Evolutionary conservation across 2,888 invertebrate genomes (phyloP).

Genomic region (Schizaphis graminum): DNA sequence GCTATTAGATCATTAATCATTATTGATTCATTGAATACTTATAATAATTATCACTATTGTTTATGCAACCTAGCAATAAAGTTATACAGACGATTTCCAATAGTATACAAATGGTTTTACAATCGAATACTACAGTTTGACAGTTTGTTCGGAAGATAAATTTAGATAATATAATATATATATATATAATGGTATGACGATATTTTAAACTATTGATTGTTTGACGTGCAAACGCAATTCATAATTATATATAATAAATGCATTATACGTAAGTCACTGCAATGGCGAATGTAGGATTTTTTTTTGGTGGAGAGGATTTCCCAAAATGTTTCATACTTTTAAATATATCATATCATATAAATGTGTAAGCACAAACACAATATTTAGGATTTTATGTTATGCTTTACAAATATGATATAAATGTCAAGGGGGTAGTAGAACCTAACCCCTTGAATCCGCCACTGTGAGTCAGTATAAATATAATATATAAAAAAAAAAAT

Average conservation of each 20-base stretch:
- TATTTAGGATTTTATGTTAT: no score
- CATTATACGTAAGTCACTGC: neutral
- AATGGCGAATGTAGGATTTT: no score
- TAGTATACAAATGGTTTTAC: neutral
- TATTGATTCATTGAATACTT: neutral
- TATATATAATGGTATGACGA: neutral
- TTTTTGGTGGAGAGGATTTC: no score
- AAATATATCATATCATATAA: no score
- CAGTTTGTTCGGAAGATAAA: neutral
- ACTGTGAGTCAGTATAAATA: neutral
- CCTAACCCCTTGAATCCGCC: no score
- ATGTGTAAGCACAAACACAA: no score
- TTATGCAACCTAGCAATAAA: neutral
- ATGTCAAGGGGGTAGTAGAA: no score
- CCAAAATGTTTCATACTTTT: no score
- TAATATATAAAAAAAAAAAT: neutral
- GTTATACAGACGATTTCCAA: neutral
- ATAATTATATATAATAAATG: constrained; percentile 21
- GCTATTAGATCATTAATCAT: neutral
- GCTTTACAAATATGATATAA: no score
- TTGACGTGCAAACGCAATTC: constrained; percentile 46
- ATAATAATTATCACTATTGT: neutral
- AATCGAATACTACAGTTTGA: neutral
- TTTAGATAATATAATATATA: neutral
- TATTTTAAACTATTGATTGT: constrained; percentile 49